Evolutionary conservation across 2,113 vertebrate genomes (phyloP), one percentile per base, ranked within the genome.

Genomic region (Protobothrops flavoviridis): DNA sequence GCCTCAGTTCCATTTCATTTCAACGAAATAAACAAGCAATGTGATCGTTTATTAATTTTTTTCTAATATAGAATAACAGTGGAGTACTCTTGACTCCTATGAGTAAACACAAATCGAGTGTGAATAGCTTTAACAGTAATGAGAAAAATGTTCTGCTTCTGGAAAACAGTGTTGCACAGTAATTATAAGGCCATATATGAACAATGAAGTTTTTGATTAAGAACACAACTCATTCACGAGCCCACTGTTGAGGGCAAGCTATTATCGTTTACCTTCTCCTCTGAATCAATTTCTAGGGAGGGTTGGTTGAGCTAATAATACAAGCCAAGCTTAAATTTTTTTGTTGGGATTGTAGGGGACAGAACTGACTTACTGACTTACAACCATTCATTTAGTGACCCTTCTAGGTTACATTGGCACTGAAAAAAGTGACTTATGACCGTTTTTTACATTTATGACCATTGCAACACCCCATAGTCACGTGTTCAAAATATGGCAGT

Each of bases 1-100:
- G 91, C 8, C 64, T 7, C 55, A 90, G 33, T n/a, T 95, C 94
- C 33, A 1, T 96, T 94, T 95, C 29, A 55, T 85, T 94, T 94
- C 56, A 92, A 20, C 91, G 91, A 81, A 94, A 29, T 88, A 93
- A 94, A 91, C 17, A 95, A 88, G 90, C 96, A 93, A 91, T 53
- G 39, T 81, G 90, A 94, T 15, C 74, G 43, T 69, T 94, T 88
- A 59, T 90, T 33, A 85, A 90, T 92, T 95, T 94, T 93, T 81
- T 93, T 69, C 85, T 87, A 50, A 43, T 92, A 90, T 87, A 90
- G 90, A 88, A 39, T 89, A 59, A 45, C 57, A 87, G 43, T 89
- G 85, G 33, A 87, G 89, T 59, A 64, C 74, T 45, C 3, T 86
- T 89, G 57, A 92, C 90, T 90, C 50, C 57, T 87, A 55, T 15